These are phyloP conservation scores for Ethmia dodecea DNA, from an alignment of 2,888 invertebrate genomes.

Conservation along the genomic window DNA sequence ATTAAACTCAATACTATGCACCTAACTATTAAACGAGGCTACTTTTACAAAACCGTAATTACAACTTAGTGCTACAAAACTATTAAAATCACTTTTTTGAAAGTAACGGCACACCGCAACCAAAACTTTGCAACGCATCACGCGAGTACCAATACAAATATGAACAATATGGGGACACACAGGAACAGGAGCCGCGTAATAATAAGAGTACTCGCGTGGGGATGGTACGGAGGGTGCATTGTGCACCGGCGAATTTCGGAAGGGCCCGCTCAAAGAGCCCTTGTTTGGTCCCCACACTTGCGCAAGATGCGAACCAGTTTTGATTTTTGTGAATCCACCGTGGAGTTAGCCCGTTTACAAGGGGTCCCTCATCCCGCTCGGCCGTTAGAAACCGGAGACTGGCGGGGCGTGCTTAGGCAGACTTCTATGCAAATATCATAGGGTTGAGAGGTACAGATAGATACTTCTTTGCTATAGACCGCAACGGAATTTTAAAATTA, in stretches of 20 bases:
- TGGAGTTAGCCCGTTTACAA: constrained; percentile 48
- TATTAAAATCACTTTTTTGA: constrained; percentile 25
- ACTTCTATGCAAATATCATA: too few species aligned
- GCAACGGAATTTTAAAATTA: too few species aligned
- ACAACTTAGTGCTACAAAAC: constrained; percentile 9
- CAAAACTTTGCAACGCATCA: constrained; percentile 56
- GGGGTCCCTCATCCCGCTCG: constrained; percentile 48
- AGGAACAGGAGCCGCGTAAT: constrained; percentile 71
- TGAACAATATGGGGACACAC: constrained; percentile 76
- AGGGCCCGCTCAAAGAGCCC: constrained; percentile 69
- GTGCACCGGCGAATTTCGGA: constrained; percentile 76
- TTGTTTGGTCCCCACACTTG: constrained; percentile 71
- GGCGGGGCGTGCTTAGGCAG: too few species aligned
- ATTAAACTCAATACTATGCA: too few species aligned
- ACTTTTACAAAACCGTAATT: too few species aligned
- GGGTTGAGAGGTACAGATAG: too few species aligned
- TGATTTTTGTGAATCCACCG: constrained; percentile 65
- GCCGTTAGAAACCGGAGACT: constrained; percentile 37
- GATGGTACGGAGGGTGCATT: constrained; percentile 76
- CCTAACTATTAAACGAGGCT: too few species aligned
- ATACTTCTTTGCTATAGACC: too few species aligned
- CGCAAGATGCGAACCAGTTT: constrained; percentile 77
- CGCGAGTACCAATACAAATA: constrained; percentile 65
- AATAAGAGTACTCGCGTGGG: constrained; percentile 75
- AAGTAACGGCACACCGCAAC: constrained; percentile 35